Evolutionary conservation across 2,888 invertebrate species (phyloP).

Genomic region (Drosophila paramelanica): DNA sequence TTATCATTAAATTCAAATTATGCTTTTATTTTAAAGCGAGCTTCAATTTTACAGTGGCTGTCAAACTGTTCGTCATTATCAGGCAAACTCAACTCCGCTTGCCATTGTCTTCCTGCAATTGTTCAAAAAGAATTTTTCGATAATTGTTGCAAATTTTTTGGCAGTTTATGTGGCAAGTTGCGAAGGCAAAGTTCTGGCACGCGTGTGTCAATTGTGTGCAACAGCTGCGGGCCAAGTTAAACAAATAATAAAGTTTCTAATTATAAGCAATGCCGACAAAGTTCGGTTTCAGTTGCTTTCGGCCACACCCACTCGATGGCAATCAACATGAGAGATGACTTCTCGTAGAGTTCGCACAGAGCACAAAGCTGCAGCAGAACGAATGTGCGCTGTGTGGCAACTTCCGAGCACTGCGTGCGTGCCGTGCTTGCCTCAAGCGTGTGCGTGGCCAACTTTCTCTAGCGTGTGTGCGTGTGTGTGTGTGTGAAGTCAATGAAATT

Average conservation of each 20-base stretch:
- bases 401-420: slow-evolving; percentile 36
- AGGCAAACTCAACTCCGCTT: background rate
- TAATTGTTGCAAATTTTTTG: slow-evolving; percentile 70
- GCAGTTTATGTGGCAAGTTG: slow-evolving; percentile 20
- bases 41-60: slow-evolving; percentile 12
- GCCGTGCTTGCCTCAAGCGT: slow-evolving; percentile 25
- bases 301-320: slow-evolving; percentile 44
- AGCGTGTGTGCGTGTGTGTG: slow-evolving; percentile 22
- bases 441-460: slow-evolving; percentile 48
- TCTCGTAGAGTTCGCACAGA: background rate
- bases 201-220: slow-evolving; percentile 69
- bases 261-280: slow-evolving; percentile 71
- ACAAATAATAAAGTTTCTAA: slow-evolving; percentile 80
- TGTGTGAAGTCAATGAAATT: slow-evolving; percentile 71
- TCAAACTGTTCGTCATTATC: slow-evolving; percentile 35
- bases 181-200: slow-evolving; percentile 26
- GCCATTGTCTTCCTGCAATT: slow-evolving; percentile 8
- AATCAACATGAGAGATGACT: slow-evolving; percentile 52
- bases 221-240: slow-evolving; percentile 76
- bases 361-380: slow-evolving; percentile 25
- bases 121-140: slow-evolving; percentile 39
- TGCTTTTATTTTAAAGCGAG: background rate
- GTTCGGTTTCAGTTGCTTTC: slow-evolving; percentile 38
- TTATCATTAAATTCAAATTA: slow-evolving; percentile 30
- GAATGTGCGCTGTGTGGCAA: slow-evolving; percentile 30